A percentile compares a stretch with the other conserved stretches of the same genome.
These are phyloP conservation scores for Deilephila elpenor DNA, from an alignment of 2,888 invertebrate genomes.

Conservation along the genomic window DNA sequence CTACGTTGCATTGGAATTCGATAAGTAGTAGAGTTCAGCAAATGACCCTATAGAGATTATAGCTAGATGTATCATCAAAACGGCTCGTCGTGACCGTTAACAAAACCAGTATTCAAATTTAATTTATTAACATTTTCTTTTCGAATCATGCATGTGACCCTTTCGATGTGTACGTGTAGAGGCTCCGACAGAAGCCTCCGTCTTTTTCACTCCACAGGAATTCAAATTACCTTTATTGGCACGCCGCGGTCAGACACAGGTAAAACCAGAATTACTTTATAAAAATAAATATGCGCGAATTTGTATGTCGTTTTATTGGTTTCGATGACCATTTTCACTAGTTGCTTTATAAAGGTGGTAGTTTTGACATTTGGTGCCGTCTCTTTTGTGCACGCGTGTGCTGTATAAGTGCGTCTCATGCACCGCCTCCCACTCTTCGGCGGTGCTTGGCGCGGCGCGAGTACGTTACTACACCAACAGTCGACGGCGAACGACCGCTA, in stretches of 20 bases:
- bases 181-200: slow-evolving; percentile 67
- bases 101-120: slow-evolving; percentile 72
- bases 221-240: slow-evolving; percentile 80
- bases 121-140: slow-evolving; percentile 70
- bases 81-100: slow-evolving; percentile 64
- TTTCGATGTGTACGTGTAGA: slow-evolving; percentile 56
- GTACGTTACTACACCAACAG: slow-evolving; percentile 73
- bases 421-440: slow-evolving; percentile 72
- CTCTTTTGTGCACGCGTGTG: slow-evolving; percentile 56
- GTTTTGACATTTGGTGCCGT: slow-evolving; percentile 61
- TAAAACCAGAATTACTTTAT: slow-evolving; percentile 77
- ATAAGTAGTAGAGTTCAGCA: background rate
- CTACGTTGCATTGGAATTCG: background rate
- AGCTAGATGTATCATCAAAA: slow-evolving; percentile 27
- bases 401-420: slow-evolving; percentile 63
- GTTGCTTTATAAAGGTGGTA: slow-evolving; percentile 70
- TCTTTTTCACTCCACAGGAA: slow-evolving; percentile 81
- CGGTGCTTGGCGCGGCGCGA: slow-evolving; percentile 63
- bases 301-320: slow-evolving; percentile 58
- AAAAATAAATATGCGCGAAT: slow-evolving; percentile 57
- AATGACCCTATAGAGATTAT: slow-evolving; percentile 2
- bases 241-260: slow-evolving; percentile 73
- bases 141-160: slow-evolving; percentile 53
- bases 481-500: slow-evolving; percentile 75
- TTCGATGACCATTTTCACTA: slow-evolving; percentile 66